A percentile compares a stretch with the other conserved stretches of the same genome.
Evolutionary conservation across 92 coral and sea anemone species (phyloP).

Genomic region (Palythoa grandiflora): DNA sequence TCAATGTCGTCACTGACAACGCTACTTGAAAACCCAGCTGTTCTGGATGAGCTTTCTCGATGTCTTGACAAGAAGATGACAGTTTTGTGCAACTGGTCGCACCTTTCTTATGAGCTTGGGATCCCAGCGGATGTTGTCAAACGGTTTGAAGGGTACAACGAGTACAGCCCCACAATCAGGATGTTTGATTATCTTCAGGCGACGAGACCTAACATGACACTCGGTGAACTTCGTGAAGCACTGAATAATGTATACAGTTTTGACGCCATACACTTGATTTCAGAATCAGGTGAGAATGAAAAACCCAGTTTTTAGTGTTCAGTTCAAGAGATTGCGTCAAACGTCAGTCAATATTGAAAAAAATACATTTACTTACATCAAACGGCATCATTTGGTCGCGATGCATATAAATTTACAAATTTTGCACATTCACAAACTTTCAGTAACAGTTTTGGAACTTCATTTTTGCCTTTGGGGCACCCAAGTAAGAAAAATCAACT

Average conservation of each 20-base stretch:
- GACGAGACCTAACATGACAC: background rate
- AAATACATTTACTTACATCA: too few relatives aligned
- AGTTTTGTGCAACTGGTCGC: background rate
- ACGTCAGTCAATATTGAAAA: too few relatives aligned
- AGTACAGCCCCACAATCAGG: constrained; percentile 20
- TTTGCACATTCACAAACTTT: too few relatives aligned
- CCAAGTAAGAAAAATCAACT: too few relatives aligned
- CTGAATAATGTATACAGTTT: background rate
- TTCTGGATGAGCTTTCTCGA: constrained; percentile 12
- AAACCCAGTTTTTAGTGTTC: too few relatives aligned
- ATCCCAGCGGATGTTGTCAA: background rate
- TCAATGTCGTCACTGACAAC: background rate
- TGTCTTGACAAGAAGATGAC: constrained; percentile 28
- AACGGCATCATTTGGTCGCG: too few relatives aligned
- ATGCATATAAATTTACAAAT: too few relatives aligned
- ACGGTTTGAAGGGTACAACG: background rate
- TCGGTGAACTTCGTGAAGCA: background rate
- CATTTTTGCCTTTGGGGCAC: too few relatives aligned
- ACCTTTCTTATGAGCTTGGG: constrained; percentile 2
- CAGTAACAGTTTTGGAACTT: too few relatives aligned
- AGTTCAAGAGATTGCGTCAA: too few relatives aligned
- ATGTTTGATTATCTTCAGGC: constrained; percentile 19
- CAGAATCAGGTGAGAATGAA: constrained; percentile 4
- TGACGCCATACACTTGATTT: background rate
- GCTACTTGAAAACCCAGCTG: constrained; percentile 20